Conservation (phyloP, 2,888 invertebrate species). For the Coremacera marginata region DNA sequence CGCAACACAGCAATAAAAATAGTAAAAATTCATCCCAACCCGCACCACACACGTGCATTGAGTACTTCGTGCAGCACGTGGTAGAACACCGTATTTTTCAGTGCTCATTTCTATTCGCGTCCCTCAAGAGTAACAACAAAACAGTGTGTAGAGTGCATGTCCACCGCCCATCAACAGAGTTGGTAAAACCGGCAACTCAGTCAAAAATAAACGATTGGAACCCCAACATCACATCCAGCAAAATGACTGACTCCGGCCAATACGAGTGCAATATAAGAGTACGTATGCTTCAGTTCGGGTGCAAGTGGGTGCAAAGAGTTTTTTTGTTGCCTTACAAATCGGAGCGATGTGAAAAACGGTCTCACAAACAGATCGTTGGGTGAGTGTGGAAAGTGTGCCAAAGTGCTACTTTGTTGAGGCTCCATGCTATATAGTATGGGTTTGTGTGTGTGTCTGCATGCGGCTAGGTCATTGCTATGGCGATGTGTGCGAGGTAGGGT, state of each 20-base stretch:
- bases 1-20: slow-evolving; percentile 1
- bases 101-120: slow-evolving; percentile 31
- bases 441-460: slow-evolving; percentile 13
- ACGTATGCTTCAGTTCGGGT: slow-evolving; percentile 8
- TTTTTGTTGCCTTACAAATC: slow-evolving; percentile 29
- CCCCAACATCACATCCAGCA: not conserved
- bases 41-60: not conserved
- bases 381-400: slow-evolving; percentile 44
- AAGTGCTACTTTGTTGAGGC: slow-evolving; percentile 26
- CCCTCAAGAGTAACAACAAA: not conserved
- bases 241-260: not conserved
- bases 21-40: not conserved
- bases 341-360: slow-evolving; percentile 24
- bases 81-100: not conserved
- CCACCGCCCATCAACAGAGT: not conserved
- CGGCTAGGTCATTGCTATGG: slow-evolving; percentile 38
- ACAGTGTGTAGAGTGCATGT: not conserved
- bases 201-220: slow-evolving; percentile 15
- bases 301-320: slow-evolving; percentile 35
- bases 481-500: slow-evolving; percentile 36
- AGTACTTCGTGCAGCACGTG: slow-evolving; percentile 20
- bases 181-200: not conserved
- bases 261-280: slow-evolving; percentile 22
- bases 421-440: not conserved
- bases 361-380: slow-evolving; percentile 1